Evolutionary conservation across 1,140 invertebrate genomes (phyloP).

Genomic region (Drosophila rufa): DNA sequence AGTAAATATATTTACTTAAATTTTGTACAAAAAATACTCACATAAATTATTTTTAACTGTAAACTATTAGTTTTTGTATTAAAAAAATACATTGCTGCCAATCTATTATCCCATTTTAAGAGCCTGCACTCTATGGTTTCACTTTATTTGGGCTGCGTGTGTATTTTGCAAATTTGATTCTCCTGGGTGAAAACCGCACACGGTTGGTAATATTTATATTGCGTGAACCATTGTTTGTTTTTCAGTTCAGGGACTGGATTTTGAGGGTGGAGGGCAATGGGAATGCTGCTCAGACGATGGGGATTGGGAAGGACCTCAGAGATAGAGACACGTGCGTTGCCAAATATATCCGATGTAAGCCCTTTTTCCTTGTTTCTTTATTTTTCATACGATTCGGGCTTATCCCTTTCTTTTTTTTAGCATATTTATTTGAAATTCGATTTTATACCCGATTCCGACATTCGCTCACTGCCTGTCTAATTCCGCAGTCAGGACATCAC

Average conservation of each 20-base stretch:
- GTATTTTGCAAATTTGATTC: constrained; percentile 65
- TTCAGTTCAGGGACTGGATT: constrained; percentile 30
- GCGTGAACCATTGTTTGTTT: constrained; percentile 72
- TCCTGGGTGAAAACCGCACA: constrained; percentile 30
- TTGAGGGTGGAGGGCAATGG: constrained; percentile 14
- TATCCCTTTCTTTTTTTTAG: constrained; percentile 58
- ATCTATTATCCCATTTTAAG: too few species aligned
- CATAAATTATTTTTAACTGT: too few species aligned
- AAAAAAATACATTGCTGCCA: too few species aligned
- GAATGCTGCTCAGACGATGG: background rate
- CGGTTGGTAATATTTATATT: constrained; percentile 75
- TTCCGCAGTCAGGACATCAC: constrained; percentile 31
- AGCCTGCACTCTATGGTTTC: background rate
- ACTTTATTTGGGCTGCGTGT: constrained; percentile 13
- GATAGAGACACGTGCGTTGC: constrained; percentile 42
- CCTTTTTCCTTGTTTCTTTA: constrained; percentile 62
- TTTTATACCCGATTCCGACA: constrained; percentile 37
- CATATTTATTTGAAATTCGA: constrained; percentile 71
- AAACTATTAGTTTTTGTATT: too few species aligned
- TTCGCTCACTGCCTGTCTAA: constrained; percentile 13
- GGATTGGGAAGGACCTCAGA: background rate
- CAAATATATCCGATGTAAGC: constrained; percentile 76
- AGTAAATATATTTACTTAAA: too few species aligned
- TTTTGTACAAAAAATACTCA: too few species aligned
- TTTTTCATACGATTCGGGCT: constrained; percentile 67